These are phyloP conservation scores for Cantharis rustica DNA, from an alignment of 2,888 invertebrate genomes.

Conservation along the genomic window DNA sequence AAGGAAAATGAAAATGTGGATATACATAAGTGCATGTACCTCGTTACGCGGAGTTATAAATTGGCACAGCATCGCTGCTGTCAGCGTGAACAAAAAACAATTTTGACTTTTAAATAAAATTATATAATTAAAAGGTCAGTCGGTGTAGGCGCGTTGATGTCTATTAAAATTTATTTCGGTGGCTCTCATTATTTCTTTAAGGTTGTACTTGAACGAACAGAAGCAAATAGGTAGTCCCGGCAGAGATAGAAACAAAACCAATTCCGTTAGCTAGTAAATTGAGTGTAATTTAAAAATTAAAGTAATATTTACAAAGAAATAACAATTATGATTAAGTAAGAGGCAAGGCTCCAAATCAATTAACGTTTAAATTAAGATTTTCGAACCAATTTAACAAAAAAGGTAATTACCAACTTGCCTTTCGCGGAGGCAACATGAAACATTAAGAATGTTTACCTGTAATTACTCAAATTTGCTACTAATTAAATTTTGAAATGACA, in stretches of 20 bases:
- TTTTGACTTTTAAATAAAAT: neutral
- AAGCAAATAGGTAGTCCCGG: neutral
- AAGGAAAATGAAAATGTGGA: neutral
- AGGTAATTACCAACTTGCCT: constrained; percentile 8
- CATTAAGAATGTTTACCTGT: neutral
- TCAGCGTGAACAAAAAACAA: neutral
- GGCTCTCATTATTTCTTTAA: constrained; percentile 1
- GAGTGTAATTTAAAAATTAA: constrained; percentile 1
- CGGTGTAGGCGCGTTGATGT: neutral
- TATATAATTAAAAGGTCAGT: constrained; percentile 1
- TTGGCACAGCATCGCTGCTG: neutral
- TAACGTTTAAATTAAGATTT: constrained; percentile 7
- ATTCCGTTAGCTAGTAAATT: neutral
- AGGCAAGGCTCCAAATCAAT: constrained; percentile 1
- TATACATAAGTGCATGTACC: neutral
- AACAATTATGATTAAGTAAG: constrained; percentile 6
- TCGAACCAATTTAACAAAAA: constrained; percentile 6
- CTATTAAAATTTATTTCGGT: neutral
- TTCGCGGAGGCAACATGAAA: neutral
- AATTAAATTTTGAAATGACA: neutral
- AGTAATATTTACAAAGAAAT: neutral
- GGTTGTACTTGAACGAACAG: neutral
- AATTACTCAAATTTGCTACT: neutral
- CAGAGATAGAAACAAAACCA: neutral
- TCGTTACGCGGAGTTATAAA: neutral